Base-by-base conservation (phyloP, 2,888 invertebrate species). In the Mesorhabditis belari region DNA sequence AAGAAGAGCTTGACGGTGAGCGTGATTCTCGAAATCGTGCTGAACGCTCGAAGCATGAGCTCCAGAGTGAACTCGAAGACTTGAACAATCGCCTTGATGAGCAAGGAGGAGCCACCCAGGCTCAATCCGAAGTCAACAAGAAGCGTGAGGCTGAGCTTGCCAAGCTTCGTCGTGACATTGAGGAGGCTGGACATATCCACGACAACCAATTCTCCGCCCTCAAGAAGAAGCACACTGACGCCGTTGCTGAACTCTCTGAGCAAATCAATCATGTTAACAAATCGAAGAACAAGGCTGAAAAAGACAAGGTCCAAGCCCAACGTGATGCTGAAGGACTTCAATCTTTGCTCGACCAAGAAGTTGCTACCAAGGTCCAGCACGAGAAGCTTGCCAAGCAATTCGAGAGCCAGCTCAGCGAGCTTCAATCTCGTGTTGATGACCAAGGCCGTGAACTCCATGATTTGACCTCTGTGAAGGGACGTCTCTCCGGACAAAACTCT, bases 171-270 rank as follows among this genome's bases (percentile, higher is more conserved):
- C 90, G 93, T 78, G 98, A 99, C 85, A 88, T 98, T 81, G 98
- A 99, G 85, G 96, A 98, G 85, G 88, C 91, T 83, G 77, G 77
- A 68, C 98, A 98, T 85, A 94, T 94, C 86, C 94, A 96, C 83
- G 98, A 99, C 35, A 88, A 91, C 68, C 91, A 93, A 79, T 88
- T 96, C 82, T 90, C 92, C 81, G 90, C 90, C 84, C 88, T 98
- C 82, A 90, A 96, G 85, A 98, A 98, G 89, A 98, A 98, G 88
- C 94, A 96, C 87, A 95, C 96, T 85, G 98, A 98, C 85, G 90
- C 94, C 82, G 92, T 95, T 81, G 90, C 91, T 80, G 98, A 98
- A 86, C 92, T 99, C 90, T 92, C 94, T 80, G 96, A 98, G 86
- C 95, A 96, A 86, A 90, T 98, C 84, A 98, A 99, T 86, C 92